Conservation (phyloP, 2,113 vertebrate genomes). For the Hymenochirus boettgeri region DNA sequence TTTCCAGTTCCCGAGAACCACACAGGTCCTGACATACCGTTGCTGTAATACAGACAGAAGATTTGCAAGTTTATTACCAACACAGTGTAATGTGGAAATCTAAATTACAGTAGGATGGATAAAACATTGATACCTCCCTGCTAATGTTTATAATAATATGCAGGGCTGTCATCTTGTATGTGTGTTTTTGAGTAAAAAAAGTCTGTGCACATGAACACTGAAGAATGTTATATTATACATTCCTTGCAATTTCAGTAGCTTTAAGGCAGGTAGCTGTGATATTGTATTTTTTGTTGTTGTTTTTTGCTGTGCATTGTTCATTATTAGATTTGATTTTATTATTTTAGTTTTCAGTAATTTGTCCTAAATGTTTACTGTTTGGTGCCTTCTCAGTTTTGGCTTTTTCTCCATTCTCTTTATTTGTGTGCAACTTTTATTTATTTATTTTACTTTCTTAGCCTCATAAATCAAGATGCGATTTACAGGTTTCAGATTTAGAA, state of each 20-base stretch:
- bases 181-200: too few species aligned
- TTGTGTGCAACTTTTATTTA: neutral
- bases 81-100: slow-evolving; percentile 3
- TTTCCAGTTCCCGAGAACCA: slow-evolving; percentile 62
- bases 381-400: too few species aligned
- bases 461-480: slow-evolving; percentile 20
- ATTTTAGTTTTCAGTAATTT: too few species aligned
- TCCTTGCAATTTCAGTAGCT: slow-evolving; percentile 14
- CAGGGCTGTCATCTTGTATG: slow-evolving; percentile 3
- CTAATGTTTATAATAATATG: slow-evolving; percentile 32
- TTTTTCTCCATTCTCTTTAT: neutral
- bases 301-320: too few species aligned
- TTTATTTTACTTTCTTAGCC: neutral
- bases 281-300: too few species aligned
- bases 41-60: slow-evolving; percentile 57
- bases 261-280: too few species aligned
- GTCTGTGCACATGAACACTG: too few species aligned
- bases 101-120: slow-evolving; percentile 24
- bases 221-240: neutral
- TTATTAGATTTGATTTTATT: too few species aligned
- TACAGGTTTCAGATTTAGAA: slow-evolving; percentile 19
- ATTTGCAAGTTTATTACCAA: slow-evolving; percentile 38
- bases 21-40: slow-evolving; percentile 52
- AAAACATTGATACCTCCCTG: slow-evolving; percentile 40
- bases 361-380: too few species aligned